Base-by-base conservation (phyloP, 2,113 vertebrate genomes). In the Thomomys bottae region DNA sequence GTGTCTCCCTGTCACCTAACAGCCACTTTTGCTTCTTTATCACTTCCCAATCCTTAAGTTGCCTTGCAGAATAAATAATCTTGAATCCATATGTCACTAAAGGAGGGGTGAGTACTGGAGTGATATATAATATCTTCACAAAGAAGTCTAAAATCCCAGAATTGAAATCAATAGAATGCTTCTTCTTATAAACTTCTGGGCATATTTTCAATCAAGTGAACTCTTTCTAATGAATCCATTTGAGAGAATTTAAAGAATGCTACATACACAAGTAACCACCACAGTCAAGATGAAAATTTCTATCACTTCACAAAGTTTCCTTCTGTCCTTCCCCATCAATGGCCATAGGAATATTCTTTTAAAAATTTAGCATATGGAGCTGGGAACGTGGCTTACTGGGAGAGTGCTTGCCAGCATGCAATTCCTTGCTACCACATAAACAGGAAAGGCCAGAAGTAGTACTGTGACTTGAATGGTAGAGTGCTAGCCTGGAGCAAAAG, bases 141-240 rank as follows among this genome's bases (percentile, higher is more conserved):
- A 45, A 36, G 63, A 84, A 14, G 42, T 75, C 32, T n/a, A 57
- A 82, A 77, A 67, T 12, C n/a, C 23, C 18, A 70, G 49, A 61
- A 15, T 71, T 80, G 66, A 90, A 89, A 67, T 84, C 11, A 88
- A 77, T 17, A n/a, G 85, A 75, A 40, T 30, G n/a, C 9, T 91
- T 91, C 87, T 34, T 40, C 38, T 49, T 59, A 79, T n/a, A 63
- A 89, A 76, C 18, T 75, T 84, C 81, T 67, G 36, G 68, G 14
- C 42, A n/a, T 10, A 73, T n/a, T 70, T 96, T 23, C 4, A 73
- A 24, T 42, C 78, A 93, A 76, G 59, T 12, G 15, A 17, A 89
- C 26, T 4, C 38, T 67, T 76, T 72, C 63, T 59, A 76, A 88
- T 45, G 8, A 40, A 26, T 17, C 3, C 36, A 36, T 38, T 87